A percentile compares a stretch with the other conserved stretches of the same genome.
These are phyloP conservation scores for Drosophila gaucha DNA, from an alignment of 2,888 invertebrate species.

Conservation along the genomic window DNA sequence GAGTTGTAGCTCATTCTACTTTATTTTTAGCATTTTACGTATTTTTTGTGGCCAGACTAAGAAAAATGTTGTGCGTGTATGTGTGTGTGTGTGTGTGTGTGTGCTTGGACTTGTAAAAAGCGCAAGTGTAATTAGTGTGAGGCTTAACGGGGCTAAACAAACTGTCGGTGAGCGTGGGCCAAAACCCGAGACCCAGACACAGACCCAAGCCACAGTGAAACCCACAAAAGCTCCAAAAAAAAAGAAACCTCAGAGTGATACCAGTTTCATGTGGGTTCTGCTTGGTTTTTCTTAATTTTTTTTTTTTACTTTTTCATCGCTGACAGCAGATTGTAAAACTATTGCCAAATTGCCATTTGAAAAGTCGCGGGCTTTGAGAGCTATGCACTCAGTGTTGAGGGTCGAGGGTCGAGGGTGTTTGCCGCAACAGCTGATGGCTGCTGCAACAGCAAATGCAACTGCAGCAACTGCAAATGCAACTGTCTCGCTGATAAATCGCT, in stretches of 20 bases:
- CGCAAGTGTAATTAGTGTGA: conserved; percentile 76
- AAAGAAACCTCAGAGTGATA: conserved; percentile 12
- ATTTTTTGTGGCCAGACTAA: conserved; percentile 58
- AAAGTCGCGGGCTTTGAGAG: conserved; percentile 37
- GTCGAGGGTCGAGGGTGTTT: conserved; percentile 21
- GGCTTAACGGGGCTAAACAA: conserved; percentile 74
- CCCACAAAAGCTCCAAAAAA: conserved; percentile 21
- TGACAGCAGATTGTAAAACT: conserved; percentile 41
- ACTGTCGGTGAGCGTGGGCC: conserved; percentile 55
- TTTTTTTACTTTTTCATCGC: conserved; percentile 1
- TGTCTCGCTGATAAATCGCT: conserved; percentile 67
- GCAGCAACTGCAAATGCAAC: conserved; percentile 40
- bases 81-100: conserved; percentile 7
- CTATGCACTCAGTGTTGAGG: conserved; percentile 3
- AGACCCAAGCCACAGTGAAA: conserved; percentile 27
- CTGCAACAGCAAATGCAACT: conserved; percentile 19
- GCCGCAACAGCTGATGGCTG: conserved; percentile 26
- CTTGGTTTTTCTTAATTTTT: background rate
- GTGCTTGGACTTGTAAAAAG: conserved; percentile 65
- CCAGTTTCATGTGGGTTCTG: conserved; percentile 43
- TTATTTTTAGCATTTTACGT: conserved; percentile 10
- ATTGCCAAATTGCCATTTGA: conserved; percentile 66
- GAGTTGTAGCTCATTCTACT: conserved; percentile 27
- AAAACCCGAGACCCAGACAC: conserved; percentile 15
- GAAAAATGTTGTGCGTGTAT: conserved; percentile 51